Evolutionary conservation across 1,140 invertebrate species (phyloP).

Genomic region (Leptoteleia sp.): DNA sequence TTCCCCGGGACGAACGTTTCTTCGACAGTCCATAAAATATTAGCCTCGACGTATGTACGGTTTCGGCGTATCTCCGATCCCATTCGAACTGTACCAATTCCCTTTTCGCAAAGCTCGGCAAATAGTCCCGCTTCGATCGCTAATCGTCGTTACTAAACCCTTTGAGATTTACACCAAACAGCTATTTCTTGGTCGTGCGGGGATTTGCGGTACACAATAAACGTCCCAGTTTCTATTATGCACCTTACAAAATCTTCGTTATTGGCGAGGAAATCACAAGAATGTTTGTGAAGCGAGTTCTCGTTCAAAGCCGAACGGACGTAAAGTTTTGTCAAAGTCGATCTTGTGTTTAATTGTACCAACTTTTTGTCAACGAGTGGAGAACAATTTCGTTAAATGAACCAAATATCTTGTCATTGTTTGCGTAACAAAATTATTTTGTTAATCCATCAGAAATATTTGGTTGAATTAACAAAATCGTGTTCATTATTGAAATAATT

Average conservation of each 20-base stretch:
- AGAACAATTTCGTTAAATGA: no score
- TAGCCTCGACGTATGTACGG: slow-evolving; percentile 1
- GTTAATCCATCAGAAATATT: no score
- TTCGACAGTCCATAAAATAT: no score
- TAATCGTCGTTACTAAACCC: slow-evolving; percentile 36
- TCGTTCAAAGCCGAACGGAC: no score
- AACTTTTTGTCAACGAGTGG: no score
- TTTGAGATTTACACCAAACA: slow-evolving; percentile 34
- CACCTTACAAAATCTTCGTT: slow-evolving; percentile 1
- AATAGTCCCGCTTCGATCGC: slow-evolving; percentile 25
- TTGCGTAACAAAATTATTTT: no score
- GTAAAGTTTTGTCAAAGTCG: not conserved
- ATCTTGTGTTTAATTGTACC: not conserved
- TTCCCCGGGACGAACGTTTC: no score
- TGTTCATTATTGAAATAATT: no score
- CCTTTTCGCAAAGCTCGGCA: slow-evolving; percentile 10
- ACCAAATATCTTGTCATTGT: no score
- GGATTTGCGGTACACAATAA: slow-evolving; percentile 34
- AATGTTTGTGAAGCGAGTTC: not conserved
- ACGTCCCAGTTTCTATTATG: slow-evolving; percentile 14
- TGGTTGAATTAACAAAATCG: no score
- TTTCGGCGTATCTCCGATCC: not conserved
- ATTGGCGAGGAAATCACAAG: not conserved
- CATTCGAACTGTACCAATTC: slow-evolving; percentile 7
- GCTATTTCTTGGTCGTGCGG: slow-evolving; percentile 16